phyloP scores from a whole-genome alignment of 2,888 invertebrate species.

The Diploptera punctata region DNA sequence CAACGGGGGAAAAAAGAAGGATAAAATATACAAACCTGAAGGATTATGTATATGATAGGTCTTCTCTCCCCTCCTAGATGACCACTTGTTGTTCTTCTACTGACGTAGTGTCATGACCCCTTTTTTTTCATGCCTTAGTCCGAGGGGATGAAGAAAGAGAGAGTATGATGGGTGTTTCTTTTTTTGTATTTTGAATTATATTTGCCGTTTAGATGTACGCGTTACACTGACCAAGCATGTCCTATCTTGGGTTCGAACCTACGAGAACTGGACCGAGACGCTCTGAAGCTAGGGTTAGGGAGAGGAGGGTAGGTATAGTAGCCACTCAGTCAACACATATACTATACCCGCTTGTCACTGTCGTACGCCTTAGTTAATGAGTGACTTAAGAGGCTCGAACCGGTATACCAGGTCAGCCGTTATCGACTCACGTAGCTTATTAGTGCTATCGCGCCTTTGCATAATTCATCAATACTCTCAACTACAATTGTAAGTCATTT shows the following conservation, averaged over 20 bases:
- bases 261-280: slow-evolving; percentile 16
- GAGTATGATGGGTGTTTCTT: too few species aligned
- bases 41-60: too few species aligned
- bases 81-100: not conserved
- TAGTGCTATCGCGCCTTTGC: too few species aligned
- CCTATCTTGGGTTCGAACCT: slow-evolving; percentile 22
- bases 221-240: slow-evolving; percentile 18
- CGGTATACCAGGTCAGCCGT: too few species aligned
- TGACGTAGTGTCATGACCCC: too few species aligned
- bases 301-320: not conserved
- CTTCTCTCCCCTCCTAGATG: not conserved
- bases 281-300: not conserved
- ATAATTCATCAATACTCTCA: too few species aligned
- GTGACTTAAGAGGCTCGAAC: slow-evolving; percentile 10
- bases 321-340: slow-evolving; percentile 10
- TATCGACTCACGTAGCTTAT: too few species aligned
- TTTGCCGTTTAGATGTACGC: too few species aligned
- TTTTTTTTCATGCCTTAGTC: too few species aligned
- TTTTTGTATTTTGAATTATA: too few species aligned
- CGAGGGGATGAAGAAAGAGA: too few species aligned
- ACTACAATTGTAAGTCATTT: too few species aligned
- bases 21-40: not conserved
- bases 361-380: slow-evolving; percentile 11
- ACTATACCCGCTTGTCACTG: not conserved
- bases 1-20: not conserved